Conservation (phyloP, 2,113 vertebrate genomes). For the Dasyprocta punctata region DNA sequence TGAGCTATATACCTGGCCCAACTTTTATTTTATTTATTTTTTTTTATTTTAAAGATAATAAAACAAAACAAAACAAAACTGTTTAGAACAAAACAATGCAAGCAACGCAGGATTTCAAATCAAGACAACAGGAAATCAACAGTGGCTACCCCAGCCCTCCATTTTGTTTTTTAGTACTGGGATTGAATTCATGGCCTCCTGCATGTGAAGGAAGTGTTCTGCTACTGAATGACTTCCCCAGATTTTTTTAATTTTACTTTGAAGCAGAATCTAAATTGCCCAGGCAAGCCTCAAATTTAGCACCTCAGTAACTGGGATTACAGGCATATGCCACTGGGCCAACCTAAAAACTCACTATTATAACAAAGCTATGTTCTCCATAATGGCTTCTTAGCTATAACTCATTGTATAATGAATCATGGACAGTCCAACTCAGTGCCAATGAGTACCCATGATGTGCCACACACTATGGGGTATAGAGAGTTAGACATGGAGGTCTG, state of each 20-base stretch:
- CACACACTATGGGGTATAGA: neutral
- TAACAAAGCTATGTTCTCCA: neutral
- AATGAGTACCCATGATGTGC: neutral
- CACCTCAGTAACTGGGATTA: neutral
- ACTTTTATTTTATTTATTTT: no score
- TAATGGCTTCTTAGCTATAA: conserved; percentile 25
- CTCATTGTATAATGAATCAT: neutral
- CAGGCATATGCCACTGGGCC: neutral
- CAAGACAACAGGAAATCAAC: no score
- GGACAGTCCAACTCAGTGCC: neutral
- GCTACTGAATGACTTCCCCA: neutral
- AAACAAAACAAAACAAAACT: no score
- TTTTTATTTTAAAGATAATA: no score
- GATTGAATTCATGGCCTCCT: neutral
- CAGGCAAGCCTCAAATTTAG: neutral
- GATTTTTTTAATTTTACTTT: neutral
- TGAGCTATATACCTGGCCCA: no score
- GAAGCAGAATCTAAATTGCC: neutral
- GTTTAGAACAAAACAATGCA: no score
- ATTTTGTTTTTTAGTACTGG: neutral
- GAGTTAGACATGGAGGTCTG: neutral
- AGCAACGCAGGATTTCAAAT: no score
- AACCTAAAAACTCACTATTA: neutral
- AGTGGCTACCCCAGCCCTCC: no score
- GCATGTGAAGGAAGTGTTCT: neutral